Base-by-base conservation (phyloP, 2,113 vertebrate genomes). In the Protobothrops flavoviridis region DNA sequence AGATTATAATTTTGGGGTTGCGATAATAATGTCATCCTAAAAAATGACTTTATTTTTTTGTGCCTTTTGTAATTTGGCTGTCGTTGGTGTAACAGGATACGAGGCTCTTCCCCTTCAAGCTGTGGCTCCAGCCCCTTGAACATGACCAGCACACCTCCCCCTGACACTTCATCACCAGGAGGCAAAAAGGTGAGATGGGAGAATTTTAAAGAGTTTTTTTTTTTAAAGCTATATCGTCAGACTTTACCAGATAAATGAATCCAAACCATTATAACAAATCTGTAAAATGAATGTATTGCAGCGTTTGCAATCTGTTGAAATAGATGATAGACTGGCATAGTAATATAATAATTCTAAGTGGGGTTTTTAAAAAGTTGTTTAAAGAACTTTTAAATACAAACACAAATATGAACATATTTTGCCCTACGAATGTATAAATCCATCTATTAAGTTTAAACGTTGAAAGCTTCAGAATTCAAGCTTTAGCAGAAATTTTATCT, bases 41-140 rank as follows among this genome's bases (percentile, higher is more conserved):
- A 33, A 23, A 12, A 56, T 74, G 52, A 53, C 15, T 55, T 45
- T 7, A 26, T 56, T 48, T 17, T 59, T 74, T 39, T 50, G 26
- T 92, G n/a, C 8, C 69, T 48, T 86, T 43, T 86, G 43, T 1
- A 4, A 90, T 69, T 43, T 9, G 21, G 45, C 0, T 91, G 23
- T 81, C 85, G 3, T 24, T 45, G 0, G 0, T 94, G 21, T 93
- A 91, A 95, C 91, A 99, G 99, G 98, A 99, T 99, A 96, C 98
- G 99, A 95, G 99, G 99, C 91, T 99, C 99, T 10, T 99, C 99
- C 0, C 99, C 99, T 61, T 99, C 99, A 89, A 99, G 99, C 98
- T 99, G 99, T 88, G 98, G 99, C 91, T 99, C 99, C 17, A 99
- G 99, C 95, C 99, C 99, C 0, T 94, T 99, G 94, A 99, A 99